Base-by-base conservation (phyloP, 2,888 invertebrate species). In the Drosophila quasianomalipes region DNA sequence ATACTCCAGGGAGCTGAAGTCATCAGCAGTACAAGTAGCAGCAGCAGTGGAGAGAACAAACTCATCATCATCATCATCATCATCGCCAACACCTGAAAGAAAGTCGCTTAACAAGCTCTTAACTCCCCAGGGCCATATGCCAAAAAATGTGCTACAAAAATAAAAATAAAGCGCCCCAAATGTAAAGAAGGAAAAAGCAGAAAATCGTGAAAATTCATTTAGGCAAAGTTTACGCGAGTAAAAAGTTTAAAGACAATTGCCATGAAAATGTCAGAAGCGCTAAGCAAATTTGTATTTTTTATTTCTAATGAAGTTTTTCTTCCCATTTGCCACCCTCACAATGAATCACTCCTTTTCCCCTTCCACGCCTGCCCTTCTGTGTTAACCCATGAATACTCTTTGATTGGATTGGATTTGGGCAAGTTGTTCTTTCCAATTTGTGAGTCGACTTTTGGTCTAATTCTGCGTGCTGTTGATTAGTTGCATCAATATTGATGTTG, bases 61-160 rank as follows among this genome's bases (percentile, higher is more conserved):
- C 76, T 70, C 77, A 71, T 75, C 76, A 63, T 62, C 70, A 76
- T 19, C 37, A 16, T 61, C 54, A 58, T 55, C 61, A 59, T 54
- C 53, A 51, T 58, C 52, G 52, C 59, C 70, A 72, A 57, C 83
- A 86, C 86, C 86, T 86, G 89, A 73, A 73, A 62, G 75, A 68
- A 83, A 81, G 71, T 76, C 79, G 79, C 85, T 85, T 89, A 82
- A 83, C 83, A 89, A 85, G 82, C 76, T 78, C 69, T 68, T 61
- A 64, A 77, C 59, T 88, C 90, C 88, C 90, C 33, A 60, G 88
- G 82, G 90, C 65, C 85, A 79, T 73, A 70, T 79, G 76, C 74
- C 76, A 75, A 74, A 77, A 69, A 77, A 65, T 65, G 64, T 37
- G 70, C 73, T 60, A 69, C 58, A 69, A 57, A 76, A 75, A 75